Percentiles rank a stretch among this genome's conserved stretches.
Evolutionary conservation across 2,113 vertebrate species (phyloP).

Genomic region (Apteryx mantelli): DNA sequence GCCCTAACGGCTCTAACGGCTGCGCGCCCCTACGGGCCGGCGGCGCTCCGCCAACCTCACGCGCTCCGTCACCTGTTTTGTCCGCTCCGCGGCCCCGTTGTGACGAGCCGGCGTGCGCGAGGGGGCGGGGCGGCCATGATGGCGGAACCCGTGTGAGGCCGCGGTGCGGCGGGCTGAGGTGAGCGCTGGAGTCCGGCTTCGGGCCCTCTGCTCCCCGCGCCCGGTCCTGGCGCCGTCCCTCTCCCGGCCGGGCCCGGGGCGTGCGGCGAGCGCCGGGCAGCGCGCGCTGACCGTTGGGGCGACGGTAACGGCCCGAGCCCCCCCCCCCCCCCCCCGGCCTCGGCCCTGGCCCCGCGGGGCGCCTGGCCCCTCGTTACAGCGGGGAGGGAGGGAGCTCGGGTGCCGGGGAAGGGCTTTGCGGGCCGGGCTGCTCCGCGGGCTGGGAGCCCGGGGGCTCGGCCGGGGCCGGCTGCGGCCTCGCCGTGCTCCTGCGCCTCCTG

Average conservation of each 20-base stretch:
- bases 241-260: too few relatives aligned
- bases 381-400: too few relatives aligned
- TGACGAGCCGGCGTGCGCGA: not conserved
- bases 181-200: fast-evolving
- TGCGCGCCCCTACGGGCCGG: not conserved
- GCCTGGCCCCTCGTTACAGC: fast-evolving
- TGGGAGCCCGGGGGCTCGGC: not conserved
- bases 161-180: not conserved
- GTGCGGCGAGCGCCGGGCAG: too few relatives aligned
- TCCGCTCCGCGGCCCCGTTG: not conserved
- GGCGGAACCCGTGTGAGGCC: not conserved
- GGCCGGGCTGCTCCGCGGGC: not conserved
- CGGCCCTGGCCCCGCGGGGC: not conserved
- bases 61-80: fast-evolving
- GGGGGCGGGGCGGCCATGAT: not conserved
- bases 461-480: too few relatives aligned
- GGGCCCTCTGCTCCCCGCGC: fast-evolving
- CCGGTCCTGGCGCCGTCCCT: fast-evolving
- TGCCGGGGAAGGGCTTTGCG: not conserved
- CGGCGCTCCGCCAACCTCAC: not conserved
- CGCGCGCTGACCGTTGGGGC: not conserved
- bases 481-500: not conserved
- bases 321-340: too few relatives aligned
- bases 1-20: not conserved
- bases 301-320: not conserved